These are phyloP conservation scores for Zophobas atratus DNA, from an alignment of 1,140 invertebrate genomes.

Conservation along the genomic window DNA sequence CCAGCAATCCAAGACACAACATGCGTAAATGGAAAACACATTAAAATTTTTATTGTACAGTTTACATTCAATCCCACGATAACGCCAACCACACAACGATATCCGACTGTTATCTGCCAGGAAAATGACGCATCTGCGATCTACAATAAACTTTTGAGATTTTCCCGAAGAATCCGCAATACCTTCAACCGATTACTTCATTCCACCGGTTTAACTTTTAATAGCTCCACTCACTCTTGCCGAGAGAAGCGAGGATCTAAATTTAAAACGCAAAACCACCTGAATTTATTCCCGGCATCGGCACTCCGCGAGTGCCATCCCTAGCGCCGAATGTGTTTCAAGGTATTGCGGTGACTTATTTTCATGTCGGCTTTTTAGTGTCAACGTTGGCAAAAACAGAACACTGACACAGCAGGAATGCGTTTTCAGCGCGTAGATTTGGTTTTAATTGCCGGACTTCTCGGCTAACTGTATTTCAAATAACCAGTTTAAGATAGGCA, in stretches of 20 bases:
- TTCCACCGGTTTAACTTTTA: not conserved
- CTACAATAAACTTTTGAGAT: too few species aligned
- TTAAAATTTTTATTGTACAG: too few species aligned
- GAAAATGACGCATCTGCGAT: too few species aligned
- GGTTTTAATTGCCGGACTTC: slow-evolving; percentile 44
- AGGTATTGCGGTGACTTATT: not conserved
- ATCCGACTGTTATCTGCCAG: too few species aligned
- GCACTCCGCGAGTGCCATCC: not conserved
- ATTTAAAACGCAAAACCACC: not conserved
- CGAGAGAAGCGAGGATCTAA: not conserved
- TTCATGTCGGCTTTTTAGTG: not conserved
- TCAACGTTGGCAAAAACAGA: slow-evolving; percentile 7
- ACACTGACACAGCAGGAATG: slow-evolving; percentile 34
- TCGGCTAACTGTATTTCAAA: slow-evolving; percentile 45
- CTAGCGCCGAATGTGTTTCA: not conserved
- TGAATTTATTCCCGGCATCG: not conserved
- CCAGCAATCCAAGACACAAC: too few species aligned
- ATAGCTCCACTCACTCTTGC: not conserved
- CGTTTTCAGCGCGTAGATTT: slow-evolving; percentile 42
- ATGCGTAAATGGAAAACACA: too few species aligned
- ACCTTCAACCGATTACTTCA: not conserved
- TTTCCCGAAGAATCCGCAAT: not conserved
- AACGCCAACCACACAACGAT: too few species aligned
- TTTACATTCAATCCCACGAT: too few species aligned
- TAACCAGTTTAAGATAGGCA: slow-evolving; percentile 37